Percentiles rank a stretch among this genome's conserved stretches.
Evolutionary conservation across 2,888 invertebrate species (phyloP).

Genomic region (Agrochola lota): DNA sequence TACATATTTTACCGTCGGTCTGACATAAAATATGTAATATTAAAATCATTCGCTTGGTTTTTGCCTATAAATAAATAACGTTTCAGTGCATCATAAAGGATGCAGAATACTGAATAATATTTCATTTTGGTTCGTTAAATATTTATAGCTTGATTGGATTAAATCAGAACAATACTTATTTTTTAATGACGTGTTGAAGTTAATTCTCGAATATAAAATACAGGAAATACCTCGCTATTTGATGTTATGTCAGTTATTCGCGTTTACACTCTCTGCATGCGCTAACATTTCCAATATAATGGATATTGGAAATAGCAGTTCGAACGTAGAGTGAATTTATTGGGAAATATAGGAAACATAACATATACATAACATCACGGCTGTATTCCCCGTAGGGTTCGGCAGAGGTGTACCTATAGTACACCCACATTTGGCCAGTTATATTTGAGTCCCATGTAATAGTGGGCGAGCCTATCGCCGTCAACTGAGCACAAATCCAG

Average conservation of each 20-base stretch:
- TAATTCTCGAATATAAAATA: slow-evolving; percentile 23
- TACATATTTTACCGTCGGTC: slow-evolving; percentile 48
- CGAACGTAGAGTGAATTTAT: slow-evolving; percentile 9
- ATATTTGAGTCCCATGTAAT: too few species aligned
- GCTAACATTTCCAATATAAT: slow-evolving; percentile 12
- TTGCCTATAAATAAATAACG: slow-evolving; percentile 41
- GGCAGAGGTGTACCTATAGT: too few species aligned
- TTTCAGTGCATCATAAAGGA: slow-evolving; percentile 45
- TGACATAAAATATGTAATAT: slow-evolving; percentile 58
- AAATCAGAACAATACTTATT: slow-evolving; percentile 10
- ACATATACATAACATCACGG: too few species aligned
- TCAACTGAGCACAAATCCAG: too few species aligned
- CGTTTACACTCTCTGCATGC: neutral
- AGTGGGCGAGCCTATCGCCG: too few species aligned
- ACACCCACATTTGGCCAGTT: too few species aligned
- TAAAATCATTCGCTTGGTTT: slow-evolving; percentile 46
- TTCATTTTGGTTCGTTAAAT: slow-evolving; percentile 35
- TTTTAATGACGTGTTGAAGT: slow-evolving; percentile 44
- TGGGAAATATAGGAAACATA: neutral
- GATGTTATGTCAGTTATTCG: neutral
- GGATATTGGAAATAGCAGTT: slow-evolving; percentile 28
- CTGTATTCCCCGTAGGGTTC: too few species aligned
- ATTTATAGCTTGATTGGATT: slow-evolving; percentile 18
- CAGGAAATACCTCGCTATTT: neutral
- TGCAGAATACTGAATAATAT: slow-evolving; percentile 30